Evolutionary conservation across 1,140 invertebrate species (phyloP), one percentile per base, ranked within the genome.

Genomic region (Sarcophaga peregrina): DNA sequence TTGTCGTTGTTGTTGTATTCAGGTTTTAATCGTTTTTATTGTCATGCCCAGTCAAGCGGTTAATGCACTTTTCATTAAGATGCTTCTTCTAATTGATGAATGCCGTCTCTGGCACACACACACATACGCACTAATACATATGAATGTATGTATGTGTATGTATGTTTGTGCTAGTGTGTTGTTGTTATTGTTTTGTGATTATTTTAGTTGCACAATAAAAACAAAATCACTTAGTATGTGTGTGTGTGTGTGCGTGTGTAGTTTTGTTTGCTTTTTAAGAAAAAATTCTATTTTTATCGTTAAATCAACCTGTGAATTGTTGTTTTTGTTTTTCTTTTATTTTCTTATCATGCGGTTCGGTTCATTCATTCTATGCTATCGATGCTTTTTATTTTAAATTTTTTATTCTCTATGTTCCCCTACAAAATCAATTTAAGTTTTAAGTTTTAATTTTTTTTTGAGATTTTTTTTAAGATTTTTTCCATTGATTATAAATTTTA

Each of bases 1-100:
- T 37, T 37, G 25, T 37, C 4, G 25, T 37, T 37, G 25, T 37
- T 37, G 25, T 37, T 37, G 25, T 37, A 37, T 37, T 37, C 25
- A 37, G 25, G 25, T 37, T 37, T 37, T 37, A 37, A 37, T 37
- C 25, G 15, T 58, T 58, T 58, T 58, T 58, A 58, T 58, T n/a
- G 10, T 58, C 54, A 58, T 58, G 54, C 54, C 54, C 54, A 58
- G 54, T n/a, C 54, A 58, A 58, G 54, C 54, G 62, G n/a, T 68
- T 68, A 68, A 68, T 68, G 62, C 62, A 68, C 62, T 68, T 58
- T 58, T 58, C 13, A 58, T 58, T 58, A 58, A 58, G 54, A 58
- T 58, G 54, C n/a, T 58, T 13, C 54, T 13, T 13, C 54, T 58
- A 58, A 58, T 58, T 58, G 54, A 58, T 58, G 54, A n/a, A 13